Conservation (phyloP, 2,797 vertebrate species). For the Rhinogobio ventralis region DNA sequence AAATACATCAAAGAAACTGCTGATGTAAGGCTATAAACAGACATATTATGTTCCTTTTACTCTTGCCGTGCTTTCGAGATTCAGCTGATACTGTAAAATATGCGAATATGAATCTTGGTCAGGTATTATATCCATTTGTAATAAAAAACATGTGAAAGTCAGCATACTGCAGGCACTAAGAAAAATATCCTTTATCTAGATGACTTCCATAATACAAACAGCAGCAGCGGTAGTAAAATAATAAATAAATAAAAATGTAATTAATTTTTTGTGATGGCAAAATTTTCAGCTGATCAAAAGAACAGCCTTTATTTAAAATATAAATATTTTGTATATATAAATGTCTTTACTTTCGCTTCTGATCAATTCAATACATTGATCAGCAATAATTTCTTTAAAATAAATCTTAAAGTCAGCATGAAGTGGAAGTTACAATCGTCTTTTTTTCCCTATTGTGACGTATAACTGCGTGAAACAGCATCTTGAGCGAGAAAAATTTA, state of each 20-base stretch:
- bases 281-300: not conserved
- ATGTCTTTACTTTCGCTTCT: not conserved
- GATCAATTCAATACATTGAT: not conserved
- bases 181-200: not conserved
- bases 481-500: too few relatives aligned
- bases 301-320: not conserved
- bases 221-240: not conserved
- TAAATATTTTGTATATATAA: not conserved
- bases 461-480: too few relatives aligned
- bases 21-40: conserved; percentile 42
- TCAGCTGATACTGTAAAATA: conserved; percentile 8
- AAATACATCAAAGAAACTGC: conserved; percentile 35
- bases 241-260: not conserved
- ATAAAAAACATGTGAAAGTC: not conserved
- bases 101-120: not conserved
- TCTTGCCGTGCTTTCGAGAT: conserved; percentile 1
- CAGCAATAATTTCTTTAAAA: not conserved
- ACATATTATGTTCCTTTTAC: conserved; percentile 16
- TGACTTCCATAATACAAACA: not conserved
- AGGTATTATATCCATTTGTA: conserved; percentile 33
- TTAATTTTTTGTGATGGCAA: too few relatives aligned
- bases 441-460: too few relatives aligned
- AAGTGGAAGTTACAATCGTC: too few relatives aligned
- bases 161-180: not conserved
- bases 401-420: not conserved